Evolutionary conservation across 2,113 vertebrate genomes (phyloP).

Genomic region (Colaptes auratus): DNA sequence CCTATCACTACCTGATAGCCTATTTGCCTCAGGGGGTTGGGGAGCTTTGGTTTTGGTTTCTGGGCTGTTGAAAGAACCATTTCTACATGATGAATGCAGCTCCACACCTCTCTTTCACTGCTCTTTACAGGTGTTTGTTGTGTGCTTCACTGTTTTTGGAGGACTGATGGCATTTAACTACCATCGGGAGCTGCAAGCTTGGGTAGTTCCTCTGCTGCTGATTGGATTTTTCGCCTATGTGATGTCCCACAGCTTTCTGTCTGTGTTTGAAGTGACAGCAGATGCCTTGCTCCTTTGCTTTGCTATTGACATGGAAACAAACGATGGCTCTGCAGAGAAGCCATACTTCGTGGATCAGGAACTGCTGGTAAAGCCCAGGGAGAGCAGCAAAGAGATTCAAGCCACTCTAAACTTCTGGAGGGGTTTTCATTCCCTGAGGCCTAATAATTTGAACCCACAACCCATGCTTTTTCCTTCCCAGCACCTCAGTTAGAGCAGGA

Average conservation of each 20-base stretch:
- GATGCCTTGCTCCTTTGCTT: constrained; percentile 79
- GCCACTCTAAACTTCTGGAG: not conserved
- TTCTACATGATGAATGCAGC: not conserved
- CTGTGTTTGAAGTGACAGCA: constrained; percentile 79
- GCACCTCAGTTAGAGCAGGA: not conserved
- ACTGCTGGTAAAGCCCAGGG: constrained; percentile 74
- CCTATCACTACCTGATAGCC: too few relatives aligned
- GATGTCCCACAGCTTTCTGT: constrained; percentile 80
- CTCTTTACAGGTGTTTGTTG: constrained; percentile 76
- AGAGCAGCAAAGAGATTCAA: not conserved
- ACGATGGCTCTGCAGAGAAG: constrained; percentile 79
- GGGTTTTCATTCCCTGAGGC: not conserved
- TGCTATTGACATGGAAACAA: constrained; percentile 79
- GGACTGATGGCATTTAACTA: constrained; percentile 85
- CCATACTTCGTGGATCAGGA: constrained; percentile 81
- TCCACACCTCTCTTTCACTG: not conserved
- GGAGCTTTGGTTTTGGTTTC: fast-evolving
- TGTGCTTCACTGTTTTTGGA: constrained; percentile 80
- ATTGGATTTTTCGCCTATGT: constrained; percentile 78
- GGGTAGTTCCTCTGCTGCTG: constrained; percentile 79
- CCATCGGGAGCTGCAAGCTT: constrained; percentile 74
- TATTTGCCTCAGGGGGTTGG: not conserved
- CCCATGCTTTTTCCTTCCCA: not conserved
- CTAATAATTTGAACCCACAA: not conserved
- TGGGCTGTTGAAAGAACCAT: not conserved